phyloP scores from a whole-genome alignment of 2,888 invertebrate species.

The Agonopterix heracliana region DNA sequence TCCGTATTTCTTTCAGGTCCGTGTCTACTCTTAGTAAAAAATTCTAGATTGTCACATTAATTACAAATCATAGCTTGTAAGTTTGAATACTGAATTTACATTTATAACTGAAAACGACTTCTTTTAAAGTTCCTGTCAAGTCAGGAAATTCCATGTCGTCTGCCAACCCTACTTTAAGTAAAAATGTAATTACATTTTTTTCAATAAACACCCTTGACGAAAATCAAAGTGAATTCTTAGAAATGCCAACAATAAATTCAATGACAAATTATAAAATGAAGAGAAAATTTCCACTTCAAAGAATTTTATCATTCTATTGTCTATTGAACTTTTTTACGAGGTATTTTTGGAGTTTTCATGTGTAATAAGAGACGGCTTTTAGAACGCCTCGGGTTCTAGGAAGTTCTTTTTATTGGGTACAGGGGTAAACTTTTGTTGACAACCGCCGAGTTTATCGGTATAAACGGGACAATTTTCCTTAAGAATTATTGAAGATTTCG shows the following conservation, averaged over 20 bases:
- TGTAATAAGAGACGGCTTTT: conserved; percentile 32
- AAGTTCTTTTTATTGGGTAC: conserved; percentile 23
- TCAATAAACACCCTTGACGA: no score
- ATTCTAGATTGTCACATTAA: no score
- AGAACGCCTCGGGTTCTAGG: conserved; percentile 29
- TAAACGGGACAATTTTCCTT: conserved; percentile 3
- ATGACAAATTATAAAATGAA: conserved; percentile 1
- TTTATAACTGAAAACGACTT: no score
- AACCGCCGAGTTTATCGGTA: conserved; percentile 13
- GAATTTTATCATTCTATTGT: conserved; percentile 24
- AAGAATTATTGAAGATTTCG: neutral
- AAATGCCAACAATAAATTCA: neutral
- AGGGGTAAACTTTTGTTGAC: conserved; percentile 19
- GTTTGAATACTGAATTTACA: no score
- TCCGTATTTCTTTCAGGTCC: no score
- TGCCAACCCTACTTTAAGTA: no score
- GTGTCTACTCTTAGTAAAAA: no score
- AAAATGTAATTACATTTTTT: no score
- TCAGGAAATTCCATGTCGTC: no score
- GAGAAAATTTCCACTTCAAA: conserved; percentile 17
- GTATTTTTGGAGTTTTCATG: conserved; percentile 32
- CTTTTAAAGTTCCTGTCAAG: no score
- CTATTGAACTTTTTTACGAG: conserved; percentile 29
- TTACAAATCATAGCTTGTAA: no score
- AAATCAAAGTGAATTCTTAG: neutral